Evolutionary conservation across 2,797 vertebrate genomes (phyloP), one percentile per base, ranked within the genome.

Genomic region (Martes flavigula): DNA sequence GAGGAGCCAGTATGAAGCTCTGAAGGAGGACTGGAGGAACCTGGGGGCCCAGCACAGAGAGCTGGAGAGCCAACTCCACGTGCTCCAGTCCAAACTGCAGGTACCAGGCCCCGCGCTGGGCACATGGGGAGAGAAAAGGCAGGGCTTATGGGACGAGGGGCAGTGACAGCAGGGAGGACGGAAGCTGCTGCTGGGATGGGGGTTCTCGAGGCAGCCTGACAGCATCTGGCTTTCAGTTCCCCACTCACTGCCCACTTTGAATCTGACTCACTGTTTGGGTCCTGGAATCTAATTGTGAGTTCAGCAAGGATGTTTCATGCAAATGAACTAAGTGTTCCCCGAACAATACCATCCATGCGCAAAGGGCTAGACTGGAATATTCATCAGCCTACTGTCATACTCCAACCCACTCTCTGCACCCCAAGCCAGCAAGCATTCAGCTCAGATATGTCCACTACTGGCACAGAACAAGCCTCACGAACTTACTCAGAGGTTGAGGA

Each of bases 41-140:
- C 97, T 99, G 87, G 98, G 79, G 97, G 95, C 98, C 5, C 99
- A 98, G 1, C 99, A 99, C 58, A 94, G 94, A 14, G 98, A 99
- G 98, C 98, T 98, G 12, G 96, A 95, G 18, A 99, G 98, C 87
- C 99, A 99, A 94, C 98, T 99, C 95, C 99, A 99, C 1, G 62
- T 98, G 82, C 94, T 99, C 72, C 99, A 99, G 62, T 98, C 98
- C 27, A 98, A 99, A 90, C 98, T 99, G 73, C 99, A 99, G 99
- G 99, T 99, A 98, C 46, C 27, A 54, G 86, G 72, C 68, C 25
- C 56, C 20, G 11, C 64, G 25, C 7, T 10, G 18, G 58, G 58
- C 32, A 20, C 6, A 4, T 3, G 9, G 73, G 43, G n/a, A 32
- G 13, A 66, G 32, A 25, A 56, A 25, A 56, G 30, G 51, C 35